phyloP scores from a whole-genome alignment of 2,113 vertebrate species.

The Triplophysa tibetana region DNA sequence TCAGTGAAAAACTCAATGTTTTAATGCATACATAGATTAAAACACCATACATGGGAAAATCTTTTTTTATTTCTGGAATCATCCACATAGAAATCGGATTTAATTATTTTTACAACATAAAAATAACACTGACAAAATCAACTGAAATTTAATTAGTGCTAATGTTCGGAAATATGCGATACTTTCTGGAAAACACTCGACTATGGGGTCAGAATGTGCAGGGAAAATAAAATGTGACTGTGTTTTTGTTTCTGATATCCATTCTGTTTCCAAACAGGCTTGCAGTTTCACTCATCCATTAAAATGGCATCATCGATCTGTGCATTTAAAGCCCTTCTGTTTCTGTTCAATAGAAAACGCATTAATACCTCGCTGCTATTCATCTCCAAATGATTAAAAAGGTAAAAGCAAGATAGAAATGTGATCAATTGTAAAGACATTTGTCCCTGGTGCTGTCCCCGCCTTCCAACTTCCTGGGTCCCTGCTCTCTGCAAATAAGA shows the following conservation, averaged over 20 bases:
- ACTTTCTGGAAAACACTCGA: background rate
- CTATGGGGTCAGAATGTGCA: background rate
- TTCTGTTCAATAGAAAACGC: background rate
- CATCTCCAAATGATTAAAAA: background rate
- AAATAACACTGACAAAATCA: conserved; percentile 38
- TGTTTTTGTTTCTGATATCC: background rate
- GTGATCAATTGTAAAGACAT: conserved; percentile 33
- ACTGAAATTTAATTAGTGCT: conserved; percentile 44
- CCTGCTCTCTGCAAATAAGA: conserved; percentile 49
- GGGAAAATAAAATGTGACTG: background rate
- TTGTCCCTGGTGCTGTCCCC: conserved; percentile 36
- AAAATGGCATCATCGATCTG: background rate
- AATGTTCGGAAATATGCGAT: conserved; percentile 35
- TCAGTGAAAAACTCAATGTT: background rate
- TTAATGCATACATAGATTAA: background rate
- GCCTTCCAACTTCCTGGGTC: conserved; percentile 52
- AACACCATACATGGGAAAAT: conserved; percentile 13
- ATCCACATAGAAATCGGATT: conserved; percentile 53
- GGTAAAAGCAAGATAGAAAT: conserved; percentile 43
- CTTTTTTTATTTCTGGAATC: conserved; percentile 44
- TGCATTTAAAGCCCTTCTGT: conserved; percentile 9
- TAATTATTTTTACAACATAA: conserved; percentile 51
- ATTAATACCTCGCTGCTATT: background rate
- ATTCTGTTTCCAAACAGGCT: background rate
- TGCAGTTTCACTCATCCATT: conserved; percentile 22